phyloP scores from a whole-genome alignment of 1,140 invertebrate species.

The Pogonus chalceus region DNA sequence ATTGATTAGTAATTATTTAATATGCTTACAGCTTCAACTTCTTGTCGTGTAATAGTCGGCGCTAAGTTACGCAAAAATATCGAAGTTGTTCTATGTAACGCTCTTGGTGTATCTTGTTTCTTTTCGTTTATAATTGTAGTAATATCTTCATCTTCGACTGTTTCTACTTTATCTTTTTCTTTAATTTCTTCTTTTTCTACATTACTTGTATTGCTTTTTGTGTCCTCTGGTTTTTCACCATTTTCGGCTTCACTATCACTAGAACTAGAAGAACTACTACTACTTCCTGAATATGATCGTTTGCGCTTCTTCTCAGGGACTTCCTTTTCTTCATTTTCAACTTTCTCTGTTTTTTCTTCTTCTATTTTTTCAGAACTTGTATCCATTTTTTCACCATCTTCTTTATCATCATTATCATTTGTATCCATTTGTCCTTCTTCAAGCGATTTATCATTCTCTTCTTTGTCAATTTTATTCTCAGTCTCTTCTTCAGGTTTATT shows the following conservation, averaged over 20 bases:
- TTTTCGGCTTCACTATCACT: constrained; percentile 33
- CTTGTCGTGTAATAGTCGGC: constrained; percentile 89
- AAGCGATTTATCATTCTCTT: not conserved
- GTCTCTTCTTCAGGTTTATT: constrained; percentile 10
- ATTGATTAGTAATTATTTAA: constrained; percentile 9
- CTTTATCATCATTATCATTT: constrained; percentile 26
- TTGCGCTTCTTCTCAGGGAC: constrained; percentile 28
- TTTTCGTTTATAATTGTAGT: constrained; percentile 36
- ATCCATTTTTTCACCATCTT: not conserved
- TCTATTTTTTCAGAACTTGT: constrained; percentile 13
- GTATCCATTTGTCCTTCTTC: constrained; percentile 18
- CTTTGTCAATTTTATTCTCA: constrained; percentile 16
- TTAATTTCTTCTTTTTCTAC: constrained; percentile 19
- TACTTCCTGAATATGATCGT: constrained; percentile 31
- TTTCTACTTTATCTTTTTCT: constrained; percentile 25
- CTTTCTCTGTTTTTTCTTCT: constrained; percentile 12
- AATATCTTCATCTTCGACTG: constrained; percentile 26
- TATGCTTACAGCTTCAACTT: constrained; percentile 83
- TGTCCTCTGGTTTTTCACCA: constrained; percentile 19
- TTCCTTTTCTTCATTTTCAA: constrained; percentile 10
- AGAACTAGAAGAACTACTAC: constrained; percentile 30
- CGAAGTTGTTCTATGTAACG: constrained; percentile 87
- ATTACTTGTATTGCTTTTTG: constrained; percentile 16
- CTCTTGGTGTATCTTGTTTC: constrained; percentile 53
- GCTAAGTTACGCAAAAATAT: constrained; percentile 95